Conservation (phyloP, 1,140 invertebrate species). For the Lasioglossum baleicum region DNA sequence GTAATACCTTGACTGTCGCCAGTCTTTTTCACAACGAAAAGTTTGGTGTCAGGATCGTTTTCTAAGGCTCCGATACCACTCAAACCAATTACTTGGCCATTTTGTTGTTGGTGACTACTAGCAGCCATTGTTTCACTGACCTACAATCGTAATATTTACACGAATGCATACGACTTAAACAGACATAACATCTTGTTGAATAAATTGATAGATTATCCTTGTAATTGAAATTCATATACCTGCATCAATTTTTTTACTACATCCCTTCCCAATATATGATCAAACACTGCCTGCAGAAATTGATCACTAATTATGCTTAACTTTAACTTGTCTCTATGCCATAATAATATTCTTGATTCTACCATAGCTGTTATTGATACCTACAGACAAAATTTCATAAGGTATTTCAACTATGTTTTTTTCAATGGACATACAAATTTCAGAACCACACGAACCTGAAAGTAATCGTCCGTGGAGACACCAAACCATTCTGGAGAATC, state of each 20-base stretch:
- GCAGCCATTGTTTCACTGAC: conserved; percentile 89
- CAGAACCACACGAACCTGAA: conserved; percentile 83
- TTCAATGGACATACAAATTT: neutral
- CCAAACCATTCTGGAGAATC: conserved; percentile 97
- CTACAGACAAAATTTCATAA: conserved; percentile 70
- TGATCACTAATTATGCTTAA: conserved; percentile 91
- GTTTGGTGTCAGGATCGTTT: conserved; percentile 87
- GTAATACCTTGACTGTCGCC: conserved; percentile 88
- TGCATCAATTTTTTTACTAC: conserved; percentile 95
- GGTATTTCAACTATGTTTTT: conserved; percentile 1
- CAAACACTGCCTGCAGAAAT: conserved; percentile 91
- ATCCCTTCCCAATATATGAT: conserved; percentile 92
- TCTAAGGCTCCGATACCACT: conserved; percentile 69
- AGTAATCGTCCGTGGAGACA: conserved; percentile 92
- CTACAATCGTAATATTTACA: conserved; percentile 73
- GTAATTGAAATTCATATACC: conserved; percentile 80
- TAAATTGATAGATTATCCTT: neutral
- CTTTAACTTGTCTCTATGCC: conserved; percentile 92
- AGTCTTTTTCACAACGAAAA: conserved; percentile 87
- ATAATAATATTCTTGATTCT: conserved; percentile 91
- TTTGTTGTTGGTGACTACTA: conserved; percentile 85
- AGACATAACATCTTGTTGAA: too few relatives aligned
- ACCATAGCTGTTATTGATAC: conserved; percentile 94
- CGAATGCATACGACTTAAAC: neutral
- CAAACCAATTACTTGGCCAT: conserved; percentile 82